These are phyloP conservation scores for Drosophila rubida DNA, from an alignment of 2,888 invertebrate species.

Conservation along the genomic window DNA sequence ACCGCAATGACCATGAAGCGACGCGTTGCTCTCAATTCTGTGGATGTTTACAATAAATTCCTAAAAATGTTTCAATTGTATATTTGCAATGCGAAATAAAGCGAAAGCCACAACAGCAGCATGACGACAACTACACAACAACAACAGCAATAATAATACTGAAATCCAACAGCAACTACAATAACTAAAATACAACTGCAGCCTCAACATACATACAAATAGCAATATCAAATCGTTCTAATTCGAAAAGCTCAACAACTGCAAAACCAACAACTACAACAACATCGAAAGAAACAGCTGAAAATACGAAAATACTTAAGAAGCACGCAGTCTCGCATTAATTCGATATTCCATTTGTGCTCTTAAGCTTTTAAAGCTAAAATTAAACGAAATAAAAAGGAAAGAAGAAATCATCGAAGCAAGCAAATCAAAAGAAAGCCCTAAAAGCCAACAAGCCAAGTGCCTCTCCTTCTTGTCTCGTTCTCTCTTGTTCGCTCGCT, in stretches of 20 bases:
- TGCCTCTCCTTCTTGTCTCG: slow-evolving; percentile 53
- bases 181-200: slow-evolving; percentile 18
- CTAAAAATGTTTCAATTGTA: slow-evolving; percentile 55
- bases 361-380: slow-evolving; percentile 69
- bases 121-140: slow-evolving; percentile 21
- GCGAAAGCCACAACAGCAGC: slow-evolving; percentile 27
- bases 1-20: slow-evolving; percentile 73
- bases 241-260: slow-evolving; percentile 31
- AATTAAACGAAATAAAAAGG: slow-evolving; percentile 33
- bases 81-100: slow-evolving; percentile 43
- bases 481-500: slow-evolving; percentile 8
- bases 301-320: slow-evolving; percentile 41
- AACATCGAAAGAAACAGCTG: slow-evolving; percentile 40
- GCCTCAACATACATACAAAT: slow-evolving; percentile 12
- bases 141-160: slow-evolving; percentile 14
- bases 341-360: slow-evolving; percentile 64
- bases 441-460: slow-evolving; percentile 51
- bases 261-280: slow-evolving; percentile 6
- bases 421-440: slow-evolving; percentile 40
- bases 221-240: slow-evolving; percentile 42
- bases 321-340: slow-evolving; percentile 30
- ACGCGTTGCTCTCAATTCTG: slow-evolving; percentile 64
- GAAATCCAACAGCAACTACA: slow-evolving; percentile 10
- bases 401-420: slow-evolving; percentile 31
- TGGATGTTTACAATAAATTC: slow-evolving; percentile 70